Evolutionary conservation across 2,888 invertebrate species (phyloP).

Genomic region (Hirtodrosophila trivittata): DNA sequence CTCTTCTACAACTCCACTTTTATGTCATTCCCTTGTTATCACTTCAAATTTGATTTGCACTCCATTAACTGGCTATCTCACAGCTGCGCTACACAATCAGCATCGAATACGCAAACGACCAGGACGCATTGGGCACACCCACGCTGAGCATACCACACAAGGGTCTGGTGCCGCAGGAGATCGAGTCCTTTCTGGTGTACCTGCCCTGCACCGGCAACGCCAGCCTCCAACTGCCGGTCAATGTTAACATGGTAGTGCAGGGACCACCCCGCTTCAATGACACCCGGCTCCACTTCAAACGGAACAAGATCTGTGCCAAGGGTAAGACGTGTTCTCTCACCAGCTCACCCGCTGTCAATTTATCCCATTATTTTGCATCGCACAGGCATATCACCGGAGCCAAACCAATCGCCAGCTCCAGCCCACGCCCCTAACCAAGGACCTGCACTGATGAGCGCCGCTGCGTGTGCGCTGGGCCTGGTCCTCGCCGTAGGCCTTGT

Average conservation of each 20-base stretch:
- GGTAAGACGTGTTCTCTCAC: constrained; percentile 84
- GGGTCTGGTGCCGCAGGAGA: constrained; percentile 90
- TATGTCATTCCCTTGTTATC: constrained; percentile 79
- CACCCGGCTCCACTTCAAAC: constrained; percentile 90
- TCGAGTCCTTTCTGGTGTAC: constrained; percentile 91
- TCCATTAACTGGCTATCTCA: constrained; percentile 63
- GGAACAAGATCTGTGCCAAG: constrained; percentile 94
- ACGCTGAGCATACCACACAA: constrained; percentile 92
- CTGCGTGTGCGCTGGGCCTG: constrained; percentile 90
- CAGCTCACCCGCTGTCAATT: neutral
- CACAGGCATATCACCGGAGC: constrained; percentile 85
- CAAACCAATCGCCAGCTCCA: constrained; percentile 89
- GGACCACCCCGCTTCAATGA: constrained; percentile 89
- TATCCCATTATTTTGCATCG: constrained; percentile 16
- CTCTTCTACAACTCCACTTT: constrained; percentile 3
- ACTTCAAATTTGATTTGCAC: constrained; percentile 64
- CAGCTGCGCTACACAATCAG: constrained; percentile 84
- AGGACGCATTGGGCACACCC: constrained; percentile 91
- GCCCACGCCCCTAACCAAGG: constrained; percentile 88
- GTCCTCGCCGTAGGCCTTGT: constrained; percentile 82
- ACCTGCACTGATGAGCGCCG: constrained; percentile 90
- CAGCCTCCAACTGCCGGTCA: constrained; percentile 92
- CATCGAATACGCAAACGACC: constrained; percentile 85
- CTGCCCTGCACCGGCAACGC: constrained; percentile 92
- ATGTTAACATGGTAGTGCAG: constrained; percentile 92